phyloP scores from a whole-genome alignment of 2,888 invertebrate species.

The Drosophila leonis region DNA sequence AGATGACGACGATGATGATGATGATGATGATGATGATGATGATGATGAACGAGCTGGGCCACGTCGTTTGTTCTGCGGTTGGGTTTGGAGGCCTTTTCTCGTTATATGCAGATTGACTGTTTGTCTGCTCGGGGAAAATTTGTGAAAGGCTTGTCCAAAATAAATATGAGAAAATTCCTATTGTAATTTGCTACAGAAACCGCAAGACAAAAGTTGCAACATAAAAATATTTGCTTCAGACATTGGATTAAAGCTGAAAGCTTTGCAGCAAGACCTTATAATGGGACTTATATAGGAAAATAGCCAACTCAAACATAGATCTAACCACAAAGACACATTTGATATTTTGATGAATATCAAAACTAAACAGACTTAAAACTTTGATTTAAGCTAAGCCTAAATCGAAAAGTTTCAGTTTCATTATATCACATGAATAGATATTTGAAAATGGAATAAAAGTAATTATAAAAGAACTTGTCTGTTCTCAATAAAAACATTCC shows the following conservation, averaged over 20 bases:
- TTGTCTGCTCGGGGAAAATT: conserved; percentile 50
- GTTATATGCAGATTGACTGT: conserved; percentile 54
- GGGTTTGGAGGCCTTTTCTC: conserved; percentile 44
- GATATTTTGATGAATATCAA: neutral
- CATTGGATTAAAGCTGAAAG: conserved; percentile 29
- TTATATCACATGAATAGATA: neutral
- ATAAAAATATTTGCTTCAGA: conserved; percentile 16
- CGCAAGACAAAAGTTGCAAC: conserved; percentile 44
- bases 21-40: conserved; percentile 42
- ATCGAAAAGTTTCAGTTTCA: neutral
- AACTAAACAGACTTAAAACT: neutral
- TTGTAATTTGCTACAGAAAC: conserved; percentile 67
- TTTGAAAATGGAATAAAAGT: neutral
- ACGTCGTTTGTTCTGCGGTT: conserved; percentile 63
- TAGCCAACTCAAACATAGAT: neutral
- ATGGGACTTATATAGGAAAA: neutral
- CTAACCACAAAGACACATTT: neutral
- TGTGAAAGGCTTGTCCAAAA: conserved; percentile 74
- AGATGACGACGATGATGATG: conserved; percentile 25
- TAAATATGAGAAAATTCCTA: conserved; percentile 68
- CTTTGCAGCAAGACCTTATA: conserved; percentile 19
- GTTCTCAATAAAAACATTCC: neutral
- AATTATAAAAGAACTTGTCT: neutral
- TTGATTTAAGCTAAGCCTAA: neutral
- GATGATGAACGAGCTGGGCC: conserved; percentile 38